Base-by-base conservation (phyloP, 2,113 vertebrate species). In the Gasterosteus aculeatus region DNA sequence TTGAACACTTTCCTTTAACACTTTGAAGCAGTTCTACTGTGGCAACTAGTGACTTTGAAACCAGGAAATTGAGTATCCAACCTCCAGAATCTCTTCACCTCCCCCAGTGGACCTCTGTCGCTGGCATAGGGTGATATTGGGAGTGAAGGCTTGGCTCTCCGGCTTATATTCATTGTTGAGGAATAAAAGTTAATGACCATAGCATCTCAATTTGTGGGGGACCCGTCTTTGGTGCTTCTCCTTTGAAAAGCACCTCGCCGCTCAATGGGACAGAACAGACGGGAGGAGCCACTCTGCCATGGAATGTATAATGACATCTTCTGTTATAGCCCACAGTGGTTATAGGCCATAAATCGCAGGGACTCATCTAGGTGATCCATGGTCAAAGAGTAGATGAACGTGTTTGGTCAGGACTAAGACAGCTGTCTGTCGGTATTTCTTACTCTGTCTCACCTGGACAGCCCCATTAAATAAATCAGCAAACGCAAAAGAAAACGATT, bases 101-200 rank as follows among this genome's bases (percentile, higher is more conserved):
- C 61, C 66, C 54, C 77, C 29, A 4, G 18, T 58, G 59, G 57
- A 19, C 18, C 42, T 63, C 69, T 44, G 58, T 46, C 58, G 41
- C 2, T 35, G 15, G 31, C 46, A 38, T 19, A 15, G n/a, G 75
- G 11, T 39, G 31, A 22, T 26, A 49, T 14, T 77, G 49, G 80
- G 53, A 85, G 71, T 16, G 44, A 67, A 53, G 83, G 53, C 60
- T 78, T 72, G 22, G 76, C 63, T 18, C 81, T 80, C 80, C 54
- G 19, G 77, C 74, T 81, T 89, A 87, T 89, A 85, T 84, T 85
- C 66, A 84, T 73, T 73, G 73, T 59, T 58, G 59, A 88, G 80
- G 89, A 87, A 92, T 92, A 90, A 92, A 93, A 93, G 83, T 93
- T 93, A 94, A 92, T 87, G 88, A 89, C 86, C 91, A 89, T 84